phyloP scores from a whole-genome alignment of 2,113 vertebrate species.

The Hyaena hyaena region DNA sequence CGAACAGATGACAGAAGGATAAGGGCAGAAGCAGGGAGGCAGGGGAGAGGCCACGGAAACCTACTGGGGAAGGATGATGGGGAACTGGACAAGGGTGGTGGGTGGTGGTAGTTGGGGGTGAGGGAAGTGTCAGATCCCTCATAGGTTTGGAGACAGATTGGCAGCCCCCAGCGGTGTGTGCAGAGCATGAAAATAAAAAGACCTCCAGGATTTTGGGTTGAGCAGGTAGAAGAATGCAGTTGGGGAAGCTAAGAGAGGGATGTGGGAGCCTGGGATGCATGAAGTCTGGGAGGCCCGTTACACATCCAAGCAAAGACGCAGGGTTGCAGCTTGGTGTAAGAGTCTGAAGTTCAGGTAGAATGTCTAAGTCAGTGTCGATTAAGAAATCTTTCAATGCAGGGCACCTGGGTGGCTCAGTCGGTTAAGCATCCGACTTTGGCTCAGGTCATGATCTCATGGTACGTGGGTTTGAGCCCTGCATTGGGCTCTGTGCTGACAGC shows the following conservation, averaged over 20 bases:
- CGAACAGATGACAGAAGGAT: not conserved
- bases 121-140: not conserved
- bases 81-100: not conserved
- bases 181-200: not conserved
- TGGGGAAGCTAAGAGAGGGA: not conserved
- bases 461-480: no score
- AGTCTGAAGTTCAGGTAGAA: not conserved
- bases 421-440: no score
- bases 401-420: no score
- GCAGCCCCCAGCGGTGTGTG: not conserved
- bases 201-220: not conserved
- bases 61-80: not conserved
- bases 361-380: not conserved
- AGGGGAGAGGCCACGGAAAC: not conserved
- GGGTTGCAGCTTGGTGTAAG: not conserved
- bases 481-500: no score
- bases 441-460: no score
- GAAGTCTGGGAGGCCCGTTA: not conserved
- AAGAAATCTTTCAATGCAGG: not conserved
- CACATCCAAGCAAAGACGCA: fast-evolving
- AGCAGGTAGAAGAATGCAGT: not conserved
- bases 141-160: not conserved
- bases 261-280: not conserved
- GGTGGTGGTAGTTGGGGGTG: not conserved
- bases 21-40: not conserved